phyloP scores from a whole-genome alignment of 2,113 vertebrate genomes.

The Cololabis saira region DNA sequence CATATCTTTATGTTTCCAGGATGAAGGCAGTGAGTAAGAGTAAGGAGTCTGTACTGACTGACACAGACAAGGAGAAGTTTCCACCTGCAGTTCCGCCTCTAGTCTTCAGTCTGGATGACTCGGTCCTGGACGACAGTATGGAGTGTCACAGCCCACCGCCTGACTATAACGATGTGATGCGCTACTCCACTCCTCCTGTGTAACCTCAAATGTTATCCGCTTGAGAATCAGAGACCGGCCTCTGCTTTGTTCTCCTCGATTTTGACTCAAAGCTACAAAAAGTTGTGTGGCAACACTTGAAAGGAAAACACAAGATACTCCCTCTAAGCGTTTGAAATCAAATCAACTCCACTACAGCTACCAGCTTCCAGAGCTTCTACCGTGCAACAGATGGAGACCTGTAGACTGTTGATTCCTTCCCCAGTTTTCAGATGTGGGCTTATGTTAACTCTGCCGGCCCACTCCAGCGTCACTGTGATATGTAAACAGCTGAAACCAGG shows the following conservation, averaged over 20 bases:
- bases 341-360: constrained; percentile 22
- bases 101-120: constrained; percentile 87
- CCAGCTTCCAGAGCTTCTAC: constrained; percentile 9
- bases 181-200: constrained; percentile 89
- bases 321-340: constrained; percentile 20
- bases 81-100: constrained; percentile 72
- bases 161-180: constrained; percentile 91
- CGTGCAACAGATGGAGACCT: constrained; percentile 32
- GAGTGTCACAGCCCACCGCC: constrained; percentile 94
- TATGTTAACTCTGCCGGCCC: constrained; percentile 51
- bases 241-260: constrained; percentile 27
- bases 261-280: constrained; percentile 20
- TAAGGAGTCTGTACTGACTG: constrained; percentile 87
- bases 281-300: constrained; percentile 15
- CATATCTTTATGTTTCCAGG: constrained; percentile 69
- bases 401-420: constrained; percentile 21
- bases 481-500: constrained; percentile 67
- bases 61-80: constrained; percentile 85
- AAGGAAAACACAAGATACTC: constrained; percentile 25
- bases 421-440: constrained; percentile 24
- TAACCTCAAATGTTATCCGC: constrained; percentile 57
- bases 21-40: constrained; percentile 87
- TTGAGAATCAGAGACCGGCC: constrained; percentile 19
- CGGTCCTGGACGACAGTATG: constrained; percentile 84
- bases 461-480: constrained; percentile 65